These are phyloP conservation scores for Gymnocephalus cernua DNA, from an alignment of 2,113 vertebrate genomes.

Conservation along the genomic window DNA sequence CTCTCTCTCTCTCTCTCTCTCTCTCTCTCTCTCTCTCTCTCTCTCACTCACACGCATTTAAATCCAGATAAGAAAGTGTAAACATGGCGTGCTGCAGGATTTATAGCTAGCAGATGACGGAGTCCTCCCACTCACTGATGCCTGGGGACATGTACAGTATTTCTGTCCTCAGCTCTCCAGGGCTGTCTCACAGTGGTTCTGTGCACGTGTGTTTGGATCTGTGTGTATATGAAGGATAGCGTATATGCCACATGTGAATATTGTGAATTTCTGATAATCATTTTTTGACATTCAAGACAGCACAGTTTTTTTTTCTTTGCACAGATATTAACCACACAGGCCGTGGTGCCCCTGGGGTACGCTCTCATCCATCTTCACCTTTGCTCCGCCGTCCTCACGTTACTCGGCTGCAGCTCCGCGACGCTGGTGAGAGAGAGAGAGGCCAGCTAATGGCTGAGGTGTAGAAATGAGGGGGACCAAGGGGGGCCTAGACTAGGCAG, in stretches of 20 bases:
- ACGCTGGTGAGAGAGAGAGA: constrained; percentile 49
- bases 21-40: too few relatives aligned
- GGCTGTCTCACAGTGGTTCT: neutral
- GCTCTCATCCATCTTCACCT: constrained; percentile 55
- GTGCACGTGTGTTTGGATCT: constrained; percentile 1
- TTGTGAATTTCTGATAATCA: neutral
- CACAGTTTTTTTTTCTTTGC: constrained; percentile 8
- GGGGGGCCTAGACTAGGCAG: constrained; percentile 23
- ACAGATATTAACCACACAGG: constrained; percentile 10
- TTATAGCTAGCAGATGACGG: neutral
- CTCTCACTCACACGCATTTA: too few relatives aligned
- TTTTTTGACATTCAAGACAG: constrained; percentile 20
- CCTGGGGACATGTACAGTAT: constrained; percentile 43
- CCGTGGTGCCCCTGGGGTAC: neutral
- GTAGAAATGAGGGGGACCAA: constrained; percentile 70
- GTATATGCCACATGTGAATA: constrained; percentile 7
- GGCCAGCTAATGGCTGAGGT: constrained; percentile 66
- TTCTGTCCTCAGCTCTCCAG: constrained; percentile 24
- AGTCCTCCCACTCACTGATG: constrained; percentile 34
- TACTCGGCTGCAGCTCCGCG: constrained; percentile 40
- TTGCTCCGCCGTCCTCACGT: constrained; percentile 13
- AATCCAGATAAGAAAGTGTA: neutral
- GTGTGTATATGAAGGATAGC: constrained; percentile 2
- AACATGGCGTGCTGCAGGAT: constrained; percentile 26
- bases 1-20: too few relatives aligned